These are phyloP conservation scores for Eretmochelys imbricata DNA, from an alignment of 2,113 vertebrate genomes.

Conservation along the genomic window DNA sequence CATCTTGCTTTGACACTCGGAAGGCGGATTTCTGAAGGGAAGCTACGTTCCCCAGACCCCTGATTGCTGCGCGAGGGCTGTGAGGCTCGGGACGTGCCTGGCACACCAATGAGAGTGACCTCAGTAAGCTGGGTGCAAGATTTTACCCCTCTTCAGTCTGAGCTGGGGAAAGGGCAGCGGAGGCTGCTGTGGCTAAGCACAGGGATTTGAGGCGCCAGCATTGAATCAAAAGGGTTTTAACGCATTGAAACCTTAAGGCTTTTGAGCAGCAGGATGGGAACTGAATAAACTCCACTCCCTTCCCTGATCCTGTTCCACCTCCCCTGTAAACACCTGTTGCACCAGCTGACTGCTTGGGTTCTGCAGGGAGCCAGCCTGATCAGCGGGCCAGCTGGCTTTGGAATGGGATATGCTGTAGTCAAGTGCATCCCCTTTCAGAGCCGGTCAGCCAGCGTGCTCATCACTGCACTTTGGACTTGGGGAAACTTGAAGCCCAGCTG, in stretches of 20 bases:
- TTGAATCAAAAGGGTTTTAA: not conserved
- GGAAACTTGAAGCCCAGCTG: not conserved
- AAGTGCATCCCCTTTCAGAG: not conserved
- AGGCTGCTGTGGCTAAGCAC: fast-evolving
- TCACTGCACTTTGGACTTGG: not conserved
- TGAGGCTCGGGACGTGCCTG: not conserved
- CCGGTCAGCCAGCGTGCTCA: not conserved
- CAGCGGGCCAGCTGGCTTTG: not conserved
- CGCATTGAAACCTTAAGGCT: not conserved
- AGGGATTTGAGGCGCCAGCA: fast-evolving
- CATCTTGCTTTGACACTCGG: not conserved
- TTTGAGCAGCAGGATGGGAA: not conserved
- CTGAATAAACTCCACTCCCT: not conserved
- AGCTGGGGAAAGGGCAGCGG: fast-evolving
- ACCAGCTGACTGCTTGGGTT: not conserved
- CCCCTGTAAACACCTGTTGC: not conserved
- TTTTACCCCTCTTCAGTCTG: too few species aligned
- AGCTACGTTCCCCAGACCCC: not conserved
- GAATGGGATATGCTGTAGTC: not conserved
- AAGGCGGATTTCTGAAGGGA: not conserved
- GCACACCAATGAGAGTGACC: not conserved
- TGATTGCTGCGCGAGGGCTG: not conserved
- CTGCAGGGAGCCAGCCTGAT: not conserved
- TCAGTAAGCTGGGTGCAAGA: too few species aligned
- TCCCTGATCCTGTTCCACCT: not conserved